Evolutionary conservation across 1,140 invertebrate species (phyloP).

Genomic region (Mesaphorura yosii): DNA sequence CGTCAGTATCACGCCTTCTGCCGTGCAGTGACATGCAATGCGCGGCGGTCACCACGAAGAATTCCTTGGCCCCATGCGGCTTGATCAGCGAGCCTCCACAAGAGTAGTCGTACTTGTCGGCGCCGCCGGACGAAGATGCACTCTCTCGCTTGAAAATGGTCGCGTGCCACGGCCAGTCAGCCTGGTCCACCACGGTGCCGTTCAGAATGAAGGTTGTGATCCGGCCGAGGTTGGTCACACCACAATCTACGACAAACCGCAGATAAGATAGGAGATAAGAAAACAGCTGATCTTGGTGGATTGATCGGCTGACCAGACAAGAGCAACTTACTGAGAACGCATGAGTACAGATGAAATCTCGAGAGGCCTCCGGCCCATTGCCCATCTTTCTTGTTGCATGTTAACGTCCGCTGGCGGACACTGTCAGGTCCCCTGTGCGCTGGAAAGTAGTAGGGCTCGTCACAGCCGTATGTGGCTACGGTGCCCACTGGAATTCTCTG

Average conservation of each 20-base stretch:
- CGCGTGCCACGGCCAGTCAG: slow-evolving; percentile 13
- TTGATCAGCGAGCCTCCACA: slow-evolving; percentile 13
- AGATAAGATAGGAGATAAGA: background rate
- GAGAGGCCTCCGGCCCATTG: background rate
- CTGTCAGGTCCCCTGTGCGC: background rate
- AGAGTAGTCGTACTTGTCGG: no score
- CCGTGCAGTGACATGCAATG: slow-evolving; percentile 5
- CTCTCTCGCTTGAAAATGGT: slow-evolving; percentile 1
- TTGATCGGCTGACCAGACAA: no score
- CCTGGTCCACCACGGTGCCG: background rate
- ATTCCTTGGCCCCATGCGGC: slow-evolving; percentile 4
- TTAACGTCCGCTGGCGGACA: no score
- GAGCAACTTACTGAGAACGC: no score
- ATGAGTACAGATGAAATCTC: no score
- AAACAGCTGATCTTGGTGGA: background rate
- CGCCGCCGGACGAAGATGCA: background rate
- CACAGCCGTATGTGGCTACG: no score
- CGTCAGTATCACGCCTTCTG: background rate
- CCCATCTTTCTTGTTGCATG: background rate
- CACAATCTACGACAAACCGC: background rate
- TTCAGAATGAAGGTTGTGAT: background rate
- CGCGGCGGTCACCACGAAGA: slow-evolving; percentile 8
- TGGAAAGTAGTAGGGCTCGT: background rate
- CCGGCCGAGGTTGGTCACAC: no score
- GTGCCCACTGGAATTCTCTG: no score